Percentiles rank a stretch among this genome's conserved stretches.
phyloP scores from a whole-genome alignment of 2,888 invertebrate species.

The Eumacrocentrus americanus region DNA sequence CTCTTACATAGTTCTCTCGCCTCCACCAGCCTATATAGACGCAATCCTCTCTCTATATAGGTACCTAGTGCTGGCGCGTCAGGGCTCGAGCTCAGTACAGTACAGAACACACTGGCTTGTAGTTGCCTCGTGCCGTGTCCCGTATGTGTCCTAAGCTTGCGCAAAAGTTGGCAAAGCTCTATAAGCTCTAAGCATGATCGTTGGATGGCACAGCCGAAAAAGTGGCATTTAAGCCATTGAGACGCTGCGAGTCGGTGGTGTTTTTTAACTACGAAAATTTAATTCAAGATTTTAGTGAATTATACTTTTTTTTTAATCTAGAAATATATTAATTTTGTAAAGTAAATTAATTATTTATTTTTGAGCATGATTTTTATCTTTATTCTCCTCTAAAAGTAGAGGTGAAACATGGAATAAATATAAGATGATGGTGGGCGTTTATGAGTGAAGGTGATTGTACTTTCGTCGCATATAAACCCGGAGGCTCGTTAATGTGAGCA shows the following conservation, averaged over 20 bases:
- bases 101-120: slow-evolving; percentile 31
- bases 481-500: slow-evolving; percentile 53
- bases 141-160: slow-evolving; percentile 25
- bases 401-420: background rate
- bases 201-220: background rate
- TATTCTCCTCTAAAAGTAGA: no score
- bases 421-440: slow-evolving; percentile 5
- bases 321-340: no score
- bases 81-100: slow-evolving; percentile 29
- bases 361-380: no score
- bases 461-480: slow-evolving; percentile 30
- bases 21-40: background rate
- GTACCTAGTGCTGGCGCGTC: slow-evolving; percentile 11
- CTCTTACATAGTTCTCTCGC: no score
- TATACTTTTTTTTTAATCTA: no score
- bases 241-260: background rate
- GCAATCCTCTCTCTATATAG: background rate
- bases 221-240: background rate
- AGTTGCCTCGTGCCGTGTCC: slow-evolving; percentile 23
- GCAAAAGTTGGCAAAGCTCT: slow-evolving; percentile 37
- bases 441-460: slow-evolving; percentile 16
- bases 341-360: no score
- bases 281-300: no score
- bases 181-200: background rate
- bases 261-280: background rate